These are phyloP conservation scores for Pandemis heparana DNA, from an alignment of 2,888 invertebrate genomes.

Conservation along the genomic window DNA sequence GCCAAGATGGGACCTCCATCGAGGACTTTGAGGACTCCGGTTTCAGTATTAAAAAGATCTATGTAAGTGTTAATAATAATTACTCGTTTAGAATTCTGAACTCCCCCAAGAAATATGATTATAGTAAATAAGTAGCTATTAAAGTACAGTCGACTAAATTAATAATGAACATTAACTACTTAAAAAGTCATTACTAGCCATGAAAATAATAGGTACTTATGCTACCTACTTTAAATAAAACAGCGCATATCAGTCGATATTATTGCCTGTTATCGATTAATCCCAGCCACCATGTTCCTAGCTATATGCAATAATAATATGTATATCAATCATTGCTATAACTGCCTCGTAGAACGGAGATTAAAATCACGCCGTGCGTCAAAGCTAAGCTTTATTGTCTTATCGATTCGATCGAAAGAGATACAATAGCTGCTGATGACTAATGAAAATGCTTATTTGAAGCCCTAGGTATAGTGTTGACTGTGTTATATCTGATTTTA, in stretches of 20 bases:
- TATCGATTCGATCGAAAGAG: slow-evolving; percentile 13
- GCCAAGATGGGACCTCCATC: slow-evolving; percentile 57
- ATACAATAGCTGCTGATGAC: background rate
- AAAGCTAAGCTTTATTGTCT: slow-evolving; percentile 17
- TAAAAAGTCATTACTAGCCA: background rate
- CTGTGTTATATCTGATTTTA: background rate
- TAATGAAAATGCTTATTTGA: background rate
- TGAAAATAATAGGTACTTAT: background rate
- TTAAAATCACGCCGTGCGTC: slow-evolving; percentile 1
- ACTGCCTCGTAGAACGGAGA: background rate
- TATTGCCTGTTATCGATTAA: slow-evolving; percentile 7
- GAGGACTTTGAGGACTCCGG: slow-evolving; percentile 55
- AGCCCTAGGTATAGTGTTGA: background rate
- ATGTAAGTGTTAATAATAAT: slow-evolving; percentile 53
- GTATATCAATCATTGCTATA: slow-evolving; percentile 11
- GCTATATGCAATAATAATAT: background rate
- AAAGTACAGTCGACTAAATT: background rate
- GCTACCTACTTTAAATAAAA: background rate
- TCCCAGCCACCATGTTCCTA: background rate
- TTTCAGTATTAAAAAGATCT: slow-evolving; percentile 54
- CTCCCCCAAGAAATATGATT: background rate
- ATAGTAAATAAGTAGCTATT: background rate
- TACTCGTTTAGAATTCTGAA: background rate
- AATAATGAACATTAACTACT: background rate
- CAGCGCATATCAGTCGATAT: background rate